Evolutionary conservation across 2,113 vertebrate species (phyloP), one percentile per base, ranked within the genome.

Genomic region (Lethenteron camtschaticum): DNA sequence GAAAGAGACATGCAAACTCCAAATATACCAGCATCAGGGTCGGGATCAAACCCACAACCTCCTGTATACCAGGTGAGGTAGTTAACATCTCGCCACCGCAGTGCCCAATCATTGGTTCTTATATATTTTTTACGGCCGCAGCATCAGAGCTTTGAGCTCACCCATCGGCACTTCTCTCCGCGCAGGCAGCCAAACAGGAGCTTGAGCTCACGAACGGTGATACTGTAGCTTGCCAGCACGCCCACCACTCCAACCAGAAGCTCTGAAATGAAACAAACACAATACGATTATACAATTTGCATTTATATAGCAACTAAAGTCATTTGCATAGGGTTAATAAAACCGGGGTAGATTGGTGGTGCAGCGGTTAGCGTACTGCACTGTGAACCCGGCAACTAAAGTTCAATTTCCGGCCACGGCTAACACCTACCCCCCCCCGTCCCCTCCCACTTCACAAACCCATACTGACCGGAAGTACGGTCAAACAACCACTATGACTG

Each of bases 151-250:
- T 41, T 41, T 5, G n/a, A 76, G 76, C 78, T 84, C 86, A 99
- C 94, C 94, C 94, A 99, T 81, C 86, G 88, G 77, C 84, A 85
- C 79, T 84, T 85, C 76, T 90, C 85, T 79, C 90, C 92, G 78
- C 90, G 91, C 73, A 99, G 84, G 76, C 89, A 94, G 81, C 92
- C 96, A 82, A 96, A 96, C 80, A 91, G 91, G 6, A 99, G 80
- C 80, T 96, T 99, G 58, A 99, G 80, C 74, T 99, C 94, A 72
- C 89, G 89, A 72, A 96, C 92, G 1, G 89, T 95, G 81, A 97
- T 81, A 81, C 86, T 95, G 78, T 99, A 99, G 80, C 87, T 92
- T 68, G 92, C 90, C 75, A 99, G 76, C 70, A 96, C 91, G 13
- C 94, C 88, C 77, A 99, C 76, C 90, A 90, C 94, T 76, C 96